A percentile compares a stretch with the other conserved stretches of the same genome.
Evolutionary conservation across 2,888 invertebrate genomes (phyloP).

Genomic region (Dryococelus australis): DNA sequence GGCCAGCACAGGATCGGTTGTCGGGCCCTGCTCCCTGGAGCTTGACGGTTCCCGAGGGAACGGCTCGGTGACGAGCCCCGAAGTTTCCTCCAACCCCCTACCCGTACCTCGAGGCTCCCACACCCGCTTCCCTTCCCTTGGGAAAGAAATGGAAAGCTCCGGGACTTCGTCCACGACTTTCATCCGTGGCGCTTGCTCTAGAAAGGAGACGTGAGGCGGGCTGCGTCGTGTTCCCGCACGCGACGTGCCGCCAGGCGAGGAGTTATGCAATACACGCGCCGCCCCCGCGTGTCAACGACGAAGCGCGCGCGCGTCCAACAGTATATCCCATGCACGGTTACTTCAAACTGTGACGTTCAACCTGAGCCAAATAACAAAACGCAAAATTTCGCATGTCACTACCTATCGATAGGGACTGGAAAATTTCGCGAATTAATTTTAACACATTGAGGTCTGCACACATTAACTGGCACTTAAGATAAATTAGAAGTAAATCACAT

Average conservation of each 20-base stretch:
- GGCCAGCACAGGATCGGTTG: background rate
- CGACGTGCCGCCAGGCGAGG: background rate
- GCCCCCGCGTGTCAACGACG: too few relatives aligned
- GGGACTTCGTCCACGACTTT: background rate
- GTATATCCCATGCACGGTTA: too few relatives aligned
- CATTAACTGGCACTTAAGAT: too few relatives aligned
- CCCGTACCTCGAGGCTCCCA: background rate
- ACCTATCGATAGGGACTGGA: too few relatives aligned
- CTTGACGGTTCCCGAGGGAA: background rate
- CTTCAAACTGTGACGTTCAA: too few relatives aligned
- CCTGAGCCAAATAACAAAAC: too few relatives aligned
- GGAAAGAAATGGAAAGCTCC: slow-evolving; percentile 6
- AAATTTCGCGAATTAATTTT: too few relatives aligned
- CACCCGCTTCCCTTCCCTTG: background rate
- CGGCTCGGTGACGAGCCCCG: background rate
- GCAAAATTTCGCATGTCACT: too few relatives aligned
- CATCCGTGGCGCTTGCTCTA: background rate
- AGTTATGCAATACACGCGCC: too few relatives aligned
- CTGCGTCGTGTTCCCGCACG: background rate
- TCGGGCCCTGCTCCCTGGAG: background rate
- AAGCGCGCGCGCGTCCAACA: too few relatives aligned
- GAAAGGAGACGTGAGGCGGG: background rate
- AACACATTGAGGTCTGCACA: too few relatives aligned
- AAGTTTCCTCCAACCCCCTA: background rate
- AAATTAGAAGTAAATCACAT: too few relatives aligned